phyloP scores from a whole-genome alignment of 2,888 invertebrate genomes.

The Trachelus tabidus region DNA sequence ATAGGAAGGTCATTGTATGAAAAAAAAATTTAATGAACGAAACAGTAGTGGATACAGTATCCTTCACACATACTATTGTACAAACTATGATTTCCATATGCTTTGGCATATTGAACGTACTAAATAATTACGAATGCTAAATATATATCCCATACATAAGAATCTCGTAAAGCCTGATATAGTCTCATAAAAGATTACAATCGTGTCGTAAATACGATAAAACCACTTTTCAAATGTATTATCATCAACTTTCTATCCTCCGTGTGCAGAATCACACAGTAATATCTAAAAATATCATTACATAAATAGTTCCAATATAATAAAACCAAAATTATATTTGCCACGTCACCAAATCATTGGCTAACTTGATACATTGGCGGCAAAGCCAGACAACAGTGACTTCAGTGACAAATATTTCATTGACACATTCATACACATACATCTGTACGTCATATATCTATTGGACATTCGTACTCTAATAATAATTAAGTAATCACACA shows the following conservation, averaged over 20 bases:
- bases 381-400: neutral
- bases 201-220: neutral
- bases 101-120: slow-evolving; percentile 4
- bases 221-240: neutral
- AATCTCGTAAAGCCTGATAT: neutral
- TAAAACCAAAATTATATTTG: neutral
- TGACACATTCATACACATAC: neutral
- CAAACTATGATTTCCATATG: slow-evolving; percentile 15
- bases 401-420: neutral
- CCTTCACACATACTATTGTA: slow-evolving; percentile 3
- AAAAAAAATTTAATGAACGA: neutral
- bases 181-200: neutral
- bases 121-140: slow-evolving; percentile 8
- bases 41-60: neutral
- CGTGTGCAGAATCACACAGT: neutral
- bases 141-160: neutral
- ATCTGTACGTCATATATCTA: no score
- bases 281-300: neutral
- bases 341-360: neutral
- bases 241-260: neutral
- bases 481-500: neutral
- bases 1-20: neutral
- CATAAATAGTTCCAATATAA: neutral
- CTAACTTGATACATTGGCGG: neutral
- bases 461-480: neutral